Conservation (phyloP, 2,113 vertebrate species). For the Pimephales promelas region DNA sequence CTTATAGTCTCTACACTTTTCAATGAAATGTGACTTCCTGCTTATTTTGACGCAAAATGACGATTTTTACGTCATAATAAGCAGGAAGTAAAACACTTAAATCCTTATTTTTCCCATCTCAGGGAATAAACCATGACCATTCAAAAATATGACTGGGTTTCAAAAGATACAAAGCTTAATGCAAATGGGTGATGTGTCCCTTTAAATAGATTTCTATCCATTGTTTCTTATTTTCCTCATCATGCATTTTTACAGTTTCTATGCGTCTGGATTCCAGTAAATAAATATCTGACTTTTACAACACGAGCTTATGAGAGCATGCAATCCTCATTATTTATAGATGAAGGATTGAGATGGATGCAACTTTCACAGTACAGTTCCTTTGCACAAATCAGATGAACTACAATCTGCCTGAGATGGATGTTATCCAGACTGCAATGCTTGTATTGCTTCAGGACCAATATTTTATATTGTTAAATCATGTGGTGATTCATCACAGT, state of each 20-base stretch:
- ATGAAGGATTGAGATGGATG: constrained; percentile 60
- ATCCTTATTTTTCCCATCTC: too few species aligned
- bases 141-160: too few species aligned
- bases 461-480: neutral
- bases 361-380: constrained; percentile 38
- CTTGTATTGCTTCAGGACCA: neutral
- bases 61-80: too few species aligned
- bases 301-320: constrained; percentile 63
- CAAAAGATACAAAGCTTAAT: too few species aligned
- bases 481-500: neutral
- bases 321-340: constrained; percentile 73
- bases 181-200: too few species aligned
- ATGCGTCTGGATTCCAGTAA: neutral
- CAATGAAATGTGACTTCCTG: too few species aligned
- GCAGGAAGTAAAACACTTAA: too few species aligned
- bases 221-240: neutral
- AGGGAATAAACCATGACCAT: too few species aligned
- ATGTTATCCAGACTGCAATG: neutral
- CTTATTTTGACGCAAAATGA: too few species aligned
- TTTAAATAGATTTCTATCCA: neutral
- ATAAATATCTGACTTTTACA: constrained; percentile 62
- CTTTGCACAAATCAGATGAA: constrained; percentile 32
- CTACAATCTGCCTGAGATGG: constrained; percentile 22
- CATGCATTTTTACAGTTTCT: neutral
- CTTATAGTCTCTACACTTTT: too few species aligned